Evolutionary conservation across 2,888 invertebrate species (phyloP).

Genomic region (Synanthedon myopaeformis): DNA sequence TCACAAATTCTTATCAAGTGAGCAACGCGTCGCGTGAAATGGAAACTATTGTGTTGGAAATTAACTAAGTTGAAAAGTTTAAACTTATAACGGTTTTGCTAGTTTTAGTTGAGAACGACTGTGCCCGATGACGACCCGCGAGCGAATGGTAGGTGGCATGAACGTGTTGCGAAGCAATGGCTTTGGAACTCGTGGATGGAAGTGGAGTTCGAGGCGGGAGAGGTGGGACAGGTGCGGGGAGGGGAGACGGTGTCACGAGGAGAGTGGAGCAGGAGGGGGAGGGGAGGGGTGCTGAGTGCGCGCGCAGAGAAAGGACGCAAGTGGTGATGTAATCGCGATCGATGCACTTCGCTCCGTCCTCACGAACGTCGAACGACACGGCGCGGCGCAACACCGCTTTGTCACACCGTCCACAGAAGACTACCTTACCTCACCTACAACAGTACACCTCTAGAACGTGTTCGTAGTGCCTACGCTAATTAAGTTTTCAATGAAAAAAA

Average conservation of each 20-base stretch:
- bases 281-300: constrained; percentile 38
- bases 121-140: constrained; percentile 40
- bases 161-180: constrained; percentile 42
- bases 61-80: constrained; percentile 27
- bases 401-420: too few relatives aligned
- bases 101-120: constrained; percentile 32
- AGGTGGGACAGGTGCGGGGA: constrained; percentile 14
- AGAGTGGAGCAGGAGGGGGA: constrained; percentile 9
- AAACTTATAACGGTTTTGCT: constrained; percentile 33
- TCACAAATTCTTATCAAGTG: constrained; percentile 13
- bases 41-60: constrained; percentile 16
- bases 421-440: too few relatives aligned
- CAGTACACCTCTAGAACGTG: too few relatives aligned
- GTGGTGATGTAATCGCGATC: constrained; percentile 68
- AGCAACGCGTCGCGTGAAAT: constrained; percentile 11
- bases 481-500: too few relatives aligned
- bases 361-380: constrained; percentile 6
- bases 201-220: constrained; percentile 27
- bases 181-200: constrained; percentile 17
- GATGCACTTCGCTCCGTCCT: constrained; percentile 50
- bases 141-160: constrained; percentile 62
- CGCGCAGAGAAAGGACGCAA: constrained; percentile 67
- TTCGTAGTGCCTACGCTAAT: too few relatives aligned
- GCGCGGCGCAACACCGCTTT: too few relatives aligned
- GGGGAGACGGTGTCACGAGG: constrained; percentile 12